Percentiles rank a stretch among this genome's conserved stretches.
Conservation (phyloP, 2,888 invertebrate genomes). For the Callyntrura guangdongensis region DNA sequence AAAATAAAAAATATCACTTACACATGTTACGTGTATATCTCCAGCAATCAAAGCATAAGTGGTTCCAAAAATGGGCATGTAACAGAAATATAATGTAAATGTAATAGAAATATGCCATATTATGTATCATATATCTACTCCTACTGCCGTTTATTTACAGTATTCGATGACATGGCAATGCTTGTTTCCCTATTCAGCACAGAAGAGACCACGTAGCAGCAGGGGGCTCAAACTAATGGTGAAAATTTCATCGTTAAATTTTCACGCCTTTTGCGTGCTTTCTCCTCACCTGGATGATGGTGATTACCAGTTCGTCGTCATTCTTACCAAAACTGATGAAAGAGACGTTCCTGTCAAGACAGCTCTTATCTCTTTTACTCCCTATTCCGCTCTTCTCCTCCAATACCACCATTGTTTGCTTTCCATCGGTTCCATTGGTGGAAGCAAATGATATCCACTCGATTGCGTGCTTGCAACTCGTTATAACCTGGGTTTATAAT, state of each 20-base stretch:
- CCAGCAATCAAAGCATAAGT: too few relatives aligned
- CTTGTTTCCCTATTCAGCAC: not conserved
- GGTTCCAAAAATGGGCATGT: too few relatives aligned
- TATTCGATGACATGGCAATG: not conserved
- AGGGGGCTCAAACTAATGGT: conserved; percentile 60
- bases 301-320: conserved; percentile 33
- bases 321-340: not conserved
- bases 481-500: conserved; percentile 9
- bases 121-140: not conserved
- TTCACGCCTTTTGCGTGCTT: conserved; percentile 81
- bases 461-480: conserved; percentile 3
- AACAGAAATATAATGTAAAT: too few relatives aligned
- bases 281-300: conserved; percentile 44
- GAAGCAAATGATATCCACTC: not conserved
- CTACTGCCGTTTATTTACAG: not conserved
- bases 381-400: conserved; percentile 9
- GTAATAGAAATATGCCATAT: not conserved
- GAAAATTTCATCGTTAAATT: conserved; percentile 84
- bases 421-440: conserved; percentile 23
- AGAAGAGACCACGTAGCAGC: conserved; percentile 30
- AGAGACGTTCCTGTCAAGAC: conserved; percentile 61
- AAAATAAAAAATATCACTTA: too few relatives aligned
- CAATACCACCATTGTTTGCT: conserved; percentile 42
- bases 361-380: conserved; percentile 73
- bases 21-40: too few relatives aligned